Conservation (phyloP, 2,113 vertebrate genomes). For the Tachycineta bicolor region DNA sequence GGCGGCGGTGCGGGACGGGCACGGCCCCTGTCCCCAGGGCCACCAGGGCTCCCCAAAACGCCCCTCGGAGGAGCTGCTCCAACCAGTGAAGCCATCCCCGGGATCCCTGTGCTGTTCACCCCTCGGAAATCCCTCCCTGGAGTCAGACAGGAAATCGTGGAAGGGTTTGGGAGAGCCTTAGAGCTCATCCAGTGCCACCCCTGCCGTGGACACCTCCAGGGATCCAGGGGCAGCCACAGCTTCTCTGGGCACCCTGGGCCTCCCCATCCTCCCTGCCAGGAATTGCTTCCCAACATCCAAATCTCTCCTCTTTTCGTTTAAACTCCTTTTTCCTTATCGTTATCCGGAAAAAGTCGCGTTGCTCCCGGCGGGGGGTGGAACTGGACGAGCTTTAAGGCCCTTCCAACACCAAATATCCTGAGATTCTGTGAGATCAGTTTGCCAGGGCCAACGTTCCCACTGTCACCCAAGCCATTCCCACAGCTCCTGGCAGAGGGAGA, state of each 20-base stretch:
- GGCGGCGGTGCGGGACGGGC: fast-evolving
- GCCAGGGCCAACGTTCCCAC: not conserved
- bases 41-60: fast-evolving
- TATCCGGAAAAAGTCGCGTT: not conserved
- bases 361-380: not conserved
- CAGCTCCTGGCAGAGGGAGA: not conserved
- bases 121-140: not conserved
- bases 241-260: not conserved
- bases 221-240: not conserved
- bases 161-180: not conserved
- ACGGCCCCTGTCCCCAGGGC: not conserved
- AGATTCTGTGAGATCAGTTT: not conserved
- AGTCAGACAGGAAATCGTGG: not conserved
- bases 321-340: not conserved
- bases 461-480: not conserved
- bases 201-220: fast-evolving
- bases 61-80: fast-evolving
- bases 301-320: not conserved
- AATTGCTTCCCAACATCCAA: not conserved
- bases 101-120: fast-evolving
- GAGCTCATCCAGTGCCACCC: not conserved
- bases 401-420: not conserved
- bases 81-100: fast-evolving
- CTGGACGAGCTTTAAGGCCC: not conserved
- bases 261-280: fast-evolving